These are phyloP conservation scores for Bergia puertoricense DNA, from an alignment of 92 coral and sea anemone genomes.

Conservation along the genomic window DNA sequence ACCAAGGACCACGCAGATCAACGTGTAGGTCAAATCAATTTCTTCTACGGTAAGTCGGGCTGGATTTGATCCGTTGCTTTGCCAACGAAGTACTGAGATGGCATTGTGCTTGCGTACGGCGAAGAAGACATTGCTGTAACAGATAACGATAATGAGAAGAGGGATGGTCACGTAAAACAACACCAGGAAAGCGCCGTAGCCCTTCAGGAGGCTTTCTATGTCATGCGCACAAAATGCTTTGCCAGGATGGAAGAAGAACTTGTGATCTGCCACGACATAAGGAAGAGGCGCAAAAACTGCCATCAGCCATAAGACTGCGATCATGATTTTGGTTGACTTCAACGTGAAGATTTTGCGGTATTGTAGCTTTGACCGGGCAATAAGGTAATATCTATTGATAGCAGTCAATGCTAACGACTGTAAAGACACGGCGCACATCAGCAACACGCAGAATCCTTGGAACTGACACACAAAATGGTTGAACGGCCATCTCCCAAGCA, in stretches of 20 bases:
- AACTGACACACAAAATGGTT: conserved; percentile 54
- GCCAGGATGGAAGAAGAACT: conserved; percentile 68
- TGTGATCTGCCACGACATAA: conserved; percentile 54
- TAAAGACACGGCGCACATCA: not conserved
- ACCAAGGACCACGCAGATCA: conserved; percentile 1
- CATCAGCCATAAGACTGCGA: too few species aligned
- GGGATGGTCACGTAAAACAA: conserved; percentile 32
- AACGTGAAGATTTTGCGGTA: not conserved
- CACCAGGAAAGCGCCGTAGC: too few species aligned
- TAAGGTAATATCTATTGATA: not conserved
- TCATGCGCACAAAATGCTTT: conserved; percentile 65
- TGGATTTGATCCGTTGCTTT: not conserved
- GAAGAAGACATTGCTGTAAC: conserved; percentile 59
- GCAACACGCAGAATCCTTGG: conserved; percentile 67
- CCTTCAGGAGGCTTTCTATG: conserved; percentile 20
- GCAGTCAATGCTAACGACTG: too few species aligned
- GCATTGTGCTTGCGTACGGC: conserved; percentile 63
- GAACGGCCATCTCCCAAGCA: not conserved
- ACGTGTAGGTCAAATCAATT: conserved; percentile 59
- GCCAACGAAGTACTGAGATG: not conserved
- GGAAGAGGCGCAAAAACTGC: conserved; percentile 62
- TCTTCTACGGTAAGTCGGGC: conserved; percentile 61
- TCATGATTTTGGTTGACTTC: too few species aligned
- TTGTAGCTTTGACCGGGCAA: not conserved
- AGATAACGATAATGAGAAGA: conserved; percentile 44